Conservation (phyloP, 2,888 invertebrate genomes). For the Rosalia funebris region DNA sequence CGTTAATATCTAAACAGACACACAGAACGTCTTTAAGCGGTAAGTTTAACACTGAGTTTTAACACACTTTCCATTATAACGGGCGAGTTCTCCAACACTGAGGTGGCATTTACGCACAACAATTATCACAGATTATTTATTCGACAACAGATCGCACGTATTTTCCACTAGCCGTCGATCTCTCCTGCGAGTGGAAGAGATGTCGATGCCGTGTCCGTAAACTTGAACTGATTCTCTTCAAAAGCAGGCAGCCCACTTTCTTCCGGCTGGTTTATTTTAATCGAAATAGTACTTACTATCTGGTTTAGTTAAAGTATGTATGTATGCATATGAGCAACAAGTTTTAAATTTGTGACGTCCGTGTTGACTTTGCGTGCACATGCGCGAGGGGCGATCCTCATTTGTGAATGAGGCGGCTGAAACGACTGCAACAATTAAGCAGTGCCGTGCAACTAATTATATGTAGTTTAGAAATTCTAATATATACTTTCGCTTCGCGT, state of each 20-base stretch:
- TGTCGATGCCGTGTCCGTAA: not conserved
- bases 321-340: constrained; percentile 45
- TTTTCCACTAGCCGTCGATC: not conserved
- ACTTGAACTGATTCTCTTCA: constrained; percentile 23
- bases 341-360: constrained; percentile 51
- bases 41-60: too few relatives aligned
- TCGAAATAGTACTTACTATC: constrained; percentile 33
- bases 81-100: not conserved
- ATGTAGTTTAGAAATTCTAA: constrained; percentile 8
- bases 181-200: constrained; percentile 6
- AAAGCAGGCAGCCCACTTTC: constrained; percentile 37
- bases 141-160: not conserved
- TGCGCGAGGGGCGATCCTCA: constrained; percentile 42
- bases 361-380: constrained; percentile 39
- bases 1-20: too few relatives aligned
- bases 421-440: constrained; percentile 26
- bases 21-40: too few relatives aligned
- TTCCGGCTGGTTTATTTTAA: constrained; percentile 37
- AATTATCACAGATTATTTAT: not conserved
- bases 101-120: not conserved
- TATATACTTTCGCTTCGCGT: not conserved
- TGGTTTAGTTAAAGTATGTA: constrained; percentile 33
- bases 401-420: constrained; percentile 39
- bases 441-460: constrained; percentile 29
- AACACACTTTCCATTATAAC: not conserved